Conservation (phyloP, 2,888 invertebrate genomes). For the Athripsodes cinereus region DNA sequence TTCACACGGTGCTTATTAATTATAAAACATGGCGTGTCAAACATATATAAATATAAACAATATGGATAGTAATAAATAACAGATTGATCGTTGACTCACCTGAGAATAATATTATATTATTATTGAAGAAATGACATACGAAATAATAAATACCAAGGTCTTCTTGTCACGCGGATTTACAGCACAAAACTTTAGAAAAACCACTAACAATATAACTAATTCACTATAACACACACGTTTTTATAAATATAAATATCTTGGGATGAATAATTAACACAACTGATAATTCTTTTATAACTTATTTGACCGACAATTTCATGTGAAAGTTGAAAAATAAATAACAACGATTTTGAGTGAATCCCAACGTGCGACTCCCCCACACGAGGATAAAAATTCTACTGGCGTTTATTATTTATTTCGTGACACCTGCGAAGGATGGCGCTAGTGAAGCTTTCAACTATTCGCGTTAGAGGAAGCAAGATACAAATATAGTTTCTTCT, state of each 20-base stretch:
- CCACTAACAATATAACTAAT: slow-evolving; percentile 5
- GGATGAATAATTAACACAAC: background rate
- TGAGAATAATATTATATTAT: slow-evolving; percentile 1
- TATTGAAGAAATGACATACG: slow-evolving; percentile 8
- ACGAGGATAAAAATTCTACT: background rate
- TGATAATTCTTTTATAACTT: background rate
- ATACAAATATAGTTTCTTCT: background rate
- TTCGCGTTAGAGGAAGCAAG: slow-evolving; percentile 13
- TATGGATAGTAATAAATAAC: no score
- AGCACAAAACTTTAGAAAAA: slow-evolving; percentile 12
- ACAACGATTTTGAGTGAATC: background rate
- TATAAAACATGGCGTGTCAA: no score
- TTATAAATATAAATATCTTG: background rate
- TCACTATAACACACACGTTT: background rate
- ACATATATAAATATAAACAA: no score
- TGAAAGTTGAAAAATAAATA: slow-evolving; percentile 18
- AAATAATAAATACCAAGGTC: slow-evolving; percentile 7
- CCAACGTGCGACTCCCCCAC: slow-evolving; percentile 3
- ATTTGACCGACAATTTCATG: background rate
- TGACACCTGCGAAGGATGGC: slow-evolving; percentile 23
- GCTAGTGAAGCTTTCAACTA: slow-evolving; percentile 7
- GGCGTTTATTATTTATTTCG: slow-evolving; percentile 3
- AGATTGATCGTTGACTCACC: slow-evolving; percentile 8
- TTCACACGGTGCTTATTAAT: no score
- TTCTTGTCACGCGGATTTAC: slow-evolving; percentile 11